phyloP scores from a whole-genome alignment of 2,797 vertebrate species.

The Poliocrania exsul region DNA sequence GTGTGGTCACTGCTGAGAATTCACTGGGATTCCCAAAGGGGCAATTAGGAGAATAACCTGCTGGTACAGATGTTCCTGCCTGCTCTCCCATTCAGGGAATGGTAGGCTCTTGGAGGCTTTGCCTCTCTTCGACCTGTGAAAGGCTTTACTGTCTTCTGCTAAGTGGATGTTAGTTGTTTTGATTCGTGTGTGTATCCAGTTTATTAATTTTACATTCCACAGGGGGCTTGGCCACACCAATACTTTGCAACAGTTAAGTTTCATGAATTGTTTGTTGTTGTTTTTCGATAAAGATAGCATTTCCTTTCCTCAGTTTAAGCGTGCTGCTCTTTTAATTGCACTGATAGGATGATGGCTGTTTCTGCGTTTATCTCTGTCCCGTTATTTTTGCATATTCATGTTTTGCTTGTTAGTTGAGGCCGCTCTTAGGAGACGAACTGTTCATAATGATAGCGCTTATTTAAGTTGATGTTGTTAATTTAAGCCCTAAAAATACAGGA shows the following conservation, averaged over 20 bases:
- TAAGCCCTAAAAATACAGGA: slow-evolving; percentile 56
- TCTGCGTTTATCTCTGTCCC: slow-evolving; percentile 51
- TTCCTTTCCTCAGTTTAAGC: background rate
- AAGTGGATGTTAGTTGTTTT: background rate
- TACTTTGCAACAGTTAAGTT: background rate
- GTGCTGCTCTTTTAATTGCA: slow-evolving; percentile 20
- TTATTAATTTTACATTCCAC: background rate
- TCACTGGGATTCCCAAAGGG: background rate
- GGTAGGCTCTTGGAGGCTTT: background rate
- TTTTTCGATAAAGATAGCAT: slow-evolving; percentile 16
- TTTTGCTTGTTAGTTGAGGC: slow-evolving; percentile 56
- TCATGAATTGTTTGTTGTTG: slow-evolving; percentile 24
- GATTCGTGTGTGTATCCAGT: background rate
- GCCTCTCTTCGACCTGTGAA: background rate
- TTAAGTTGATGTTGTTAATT: slow-evolving; percentile 58
- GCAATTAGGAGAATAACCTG: background rate
- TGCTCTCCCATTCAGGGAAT: background rate
- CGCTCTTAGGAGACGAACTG: slow-evolving; percentile 25
- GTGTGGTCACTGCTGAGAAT: background rate
- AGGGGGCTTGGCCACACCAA: background rate
- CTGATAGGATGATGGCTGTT: slow-evolving; percentile 58
- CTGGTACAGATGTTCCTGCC: background rate
- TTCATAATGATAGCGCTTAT: slow-evolving; percentile 40
- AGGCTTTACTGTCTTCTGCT: background rate
- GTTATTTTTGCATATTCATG: slow-evolving; percentile 61